Evolutionary conservation across 2,888 invertebrate species (phyloP).

Genomic region (Rhimphoctona megacephalus): DNA sequence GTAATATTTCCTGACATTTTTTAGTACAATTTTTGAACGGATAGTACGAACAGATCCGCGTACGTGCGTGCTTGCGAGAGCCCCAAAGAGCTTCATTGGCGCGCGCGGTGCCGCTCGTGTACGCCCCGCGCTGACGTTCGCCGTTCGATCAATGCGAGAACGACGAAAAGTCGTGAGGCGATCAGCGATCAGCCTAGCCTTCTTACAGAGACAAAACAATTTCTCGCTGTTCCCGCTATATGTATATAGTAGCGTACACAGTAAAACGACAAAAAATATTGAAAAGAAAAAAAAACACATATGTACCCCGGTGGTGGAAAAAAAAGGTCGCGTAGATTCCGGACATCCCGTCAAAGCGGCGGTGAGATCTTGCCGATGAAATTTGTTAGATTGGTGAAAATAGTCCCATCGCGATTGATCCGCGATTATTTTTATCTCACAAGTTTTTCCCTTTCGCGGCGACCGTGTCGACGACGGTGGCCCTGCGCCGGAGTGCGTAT

Average conservation of each 20-base stretch:
- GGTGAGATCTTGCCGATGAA: constrained; percentile 39
- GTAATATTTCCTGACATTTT: not conserved
- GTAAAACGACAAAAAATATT: constrained; percentile 37
- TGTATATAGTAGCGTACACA: not conserved
- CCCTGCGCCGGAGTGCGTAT: not conserved
- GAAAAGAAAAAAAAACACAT: constrained; percentile 74
- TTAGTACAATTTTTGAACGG: not conserved
- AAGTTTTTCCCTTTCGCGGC: not conserved
- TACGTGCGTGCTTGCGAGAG: not conserved
- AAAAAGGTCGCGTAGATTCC: constrained; percentile 81
- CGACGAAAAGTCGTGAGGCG: constrained; percentile 51
- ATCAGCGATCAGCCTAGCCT: not conserved
- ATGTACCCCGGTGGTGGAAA: constrained; percentile 81
- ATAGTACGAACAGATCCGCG: not conserved
- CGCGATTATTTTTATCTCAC: not conserved
- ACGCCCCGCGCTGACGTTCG: constrained; percentile 53
- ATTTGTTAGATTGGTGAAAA: not conserved
- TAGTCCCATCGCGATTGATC: constrained; percentile 6
- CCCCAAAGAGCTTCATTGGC: not conserved
- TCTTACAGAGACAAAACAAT: not conserved
- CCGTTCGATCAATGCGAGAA: constrained; percentile 62
- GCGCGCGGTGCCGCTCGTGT: not conserved
- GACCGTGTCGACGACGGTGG: not conserved
- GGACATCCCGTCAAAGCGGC: constrained; percentile 72
- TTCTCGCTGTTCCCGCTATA: not conserved